Evolutionary conservation across 1,140 invertebrate genomes (phyloP).

Genomic region (Phymastichus coffea): DNA sequence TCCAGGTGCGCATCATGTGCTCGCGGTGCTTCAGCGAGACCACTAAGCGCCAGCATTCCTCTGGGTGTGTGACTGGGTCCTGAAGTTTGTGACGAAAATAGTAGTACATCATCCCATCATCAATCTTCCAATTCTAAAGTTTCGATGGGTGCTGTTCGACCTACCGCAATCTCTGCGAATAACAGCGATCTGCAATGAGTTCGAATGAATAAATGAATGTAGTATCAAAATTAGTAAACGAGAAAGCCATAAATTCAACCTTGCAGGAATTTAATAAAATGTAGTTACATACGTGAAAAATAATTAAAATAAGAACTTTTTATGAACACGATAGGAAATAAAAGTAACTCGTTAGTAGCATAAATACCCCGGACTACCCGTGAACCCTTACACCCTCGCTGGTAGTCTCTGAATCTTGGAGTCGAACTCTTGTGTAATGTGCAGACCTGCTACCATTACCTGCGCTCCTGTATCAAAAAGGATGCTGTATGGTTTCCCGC

Average conservation of each 20-base stretch:
- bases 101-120: neutral
- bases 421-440: too few relatives aligned
- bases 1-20: too few relatives aligned
- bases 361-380: conserved; percentile 51
- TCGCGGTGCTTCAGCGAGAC: neutral
- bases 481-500: too few relatives aligned
- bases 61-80: neutral
- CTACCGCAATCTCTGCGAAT: too few relatives aligned
- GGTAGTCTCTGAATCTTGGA: too few relatives aligned
- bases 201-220: too few relatives aligned
- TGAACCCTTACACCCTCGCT: too few relatives aligned
- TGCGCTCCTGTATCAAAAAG: too few relatives aligned
- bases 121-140: too few relatives aligned
- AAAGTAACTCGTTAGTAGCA: conserved; percentile 38
- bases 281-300: conserved; percentile 4
- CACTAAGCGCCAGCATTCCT: too few relatives aligned
- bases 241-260: conserved; percentile 20
- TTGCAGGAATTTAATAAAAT: neutral
- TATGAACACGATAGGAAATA: neutral
- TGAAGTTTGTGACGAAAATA: neutral
- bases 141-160: too few relatives aligned
- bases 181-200: neutral
- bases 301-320: conserved; percentile 7
- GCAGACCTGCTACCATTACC: too few relatives aligned
- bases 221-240: conserved; percentile 20